These are phyloP conservation scores for Simalia tracyae DNA, from an alignment of 2,797 vertebrate species.

Conservation along the genomic window DNA sequence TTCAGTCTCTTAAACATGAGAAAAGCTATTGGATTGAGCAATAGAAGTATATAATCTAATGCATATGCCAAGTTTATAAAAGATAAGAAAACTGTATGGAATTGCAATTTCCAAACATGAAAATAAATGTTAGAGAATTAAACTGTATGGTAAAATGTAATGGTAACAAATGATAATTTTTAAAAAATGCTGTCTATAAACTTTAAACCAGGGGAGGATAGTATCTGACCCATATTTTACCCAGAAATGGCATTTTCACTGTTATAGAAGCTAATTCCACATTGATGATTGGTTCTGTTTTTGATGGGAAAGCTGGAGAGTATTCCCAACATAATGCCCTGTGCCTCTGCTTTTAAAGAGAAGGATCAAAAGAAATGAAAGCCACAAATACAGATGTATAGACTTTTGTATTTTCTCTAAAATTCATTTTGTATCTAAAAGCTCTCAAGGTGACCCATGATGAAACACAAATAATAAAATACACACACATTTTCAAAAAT, in stretches of 20 bases:
- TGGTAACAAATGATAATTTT: not conserved
- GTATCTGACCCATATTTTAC: not conserved
- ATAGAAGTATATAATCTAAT: not conserved
- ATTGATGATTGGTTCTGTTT: not conserved
- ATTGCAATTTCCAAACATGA: not conserved
- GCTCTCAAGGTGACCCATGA: not conserved
- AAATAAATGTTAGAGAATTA: not conserved
- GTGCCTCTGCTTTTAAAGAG: not conserved
- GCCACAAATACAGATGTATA: not conserved
- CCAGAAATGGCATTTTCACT: not conserved
- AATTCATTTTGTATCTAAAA: not conserved
- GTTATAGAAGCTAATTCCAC: not conserved
- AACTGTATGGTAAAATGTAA: not conserved
- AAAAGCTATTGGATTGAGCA: not conserved
- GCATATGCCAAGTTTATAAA: not conserved
- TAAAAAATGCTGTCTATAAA: not conserved
- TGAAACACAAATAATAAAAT: not conserved
- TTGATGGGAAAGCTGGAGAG: not conserved
- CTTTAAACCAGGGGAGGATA: not conserved
- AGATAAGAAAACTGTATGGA: not conserved
- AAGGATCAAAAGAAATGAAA: not conserved
- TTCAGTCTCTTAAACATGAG: conserved; percentile 53
- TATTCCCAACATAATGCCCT: not conserved
- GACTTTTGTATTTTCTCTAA: not conserved
- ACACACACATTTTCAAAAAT: not conserved